A percentile compares a stretch with the other conserved stretches of the same genome.
phyloP scores from a whole-genome alignment of 2,113 vertebrate genomes.

The Gambusia affinis region DNA sequence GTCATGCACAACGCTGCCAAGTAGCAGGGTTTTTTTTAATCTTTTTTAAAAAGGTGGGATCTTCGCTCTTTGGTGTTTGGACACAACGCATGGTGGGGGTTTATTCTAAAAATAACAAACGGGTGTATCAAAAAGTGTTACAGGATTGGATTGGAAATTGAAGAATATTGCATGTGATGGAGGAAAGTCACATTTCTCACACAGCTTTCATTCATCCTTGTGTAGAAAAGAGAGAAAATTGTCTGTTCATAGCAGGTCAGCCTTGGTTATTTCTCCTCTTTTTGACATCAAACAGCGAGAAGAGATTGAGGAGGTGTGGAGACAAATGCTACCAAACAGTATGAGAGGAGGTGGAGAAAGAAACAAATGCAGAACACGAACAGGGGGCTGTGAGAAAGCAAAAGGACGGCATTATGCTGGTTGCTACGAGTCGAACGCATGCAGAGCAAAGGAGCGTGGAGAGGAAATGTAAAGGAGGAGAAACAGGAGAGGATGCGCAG shows the following conservation, averaged over 20 bases:
- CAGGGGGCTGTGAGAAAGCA: conserved; percentile 41
- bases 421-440: conserved; percentile 24
- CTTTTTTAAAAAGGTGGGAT: neutral
- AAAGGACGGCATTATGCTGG: conserved; percentile 39
- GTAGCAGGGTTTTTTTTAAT: neutral
- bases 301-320: conserved; percentile 61
- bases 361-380: conserved; percentile 32
- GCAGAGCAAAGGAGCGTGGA: conserved; percentile 28
- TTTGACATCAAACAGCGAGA: conserved; percentile 54
- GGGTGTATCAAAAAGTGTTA: conserved; percentile 1
- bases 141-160: conserved; percentile 12
- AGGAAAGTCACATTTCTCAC: conserved; percentile 15
- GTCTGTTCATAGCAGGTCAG: conserved; percentile 47
- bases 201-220: neutral
- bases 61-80: conserved; percentile 24
- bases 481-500: conserved; percentile 47
- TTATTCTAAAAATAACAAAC: conserved; percentile 18
- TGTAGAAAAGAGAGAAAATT: conserved; percentile 28
- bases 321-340: conserved; percentile 60
- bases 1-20: conserved; percentile 26
- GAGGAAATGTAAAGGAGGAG: conserved; percentile 7
- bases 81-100: conserved; percentile 4
- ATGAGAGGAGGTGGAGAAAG: conserved; percentile 8
- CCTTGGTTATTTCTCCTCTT: conserved; percentile 16
- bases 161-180: conserved; percentile 31